Evolutionary conservation across 2,113 vertebrate species (phyloP).

Genomic region (Microtus oregoni): DNA sequence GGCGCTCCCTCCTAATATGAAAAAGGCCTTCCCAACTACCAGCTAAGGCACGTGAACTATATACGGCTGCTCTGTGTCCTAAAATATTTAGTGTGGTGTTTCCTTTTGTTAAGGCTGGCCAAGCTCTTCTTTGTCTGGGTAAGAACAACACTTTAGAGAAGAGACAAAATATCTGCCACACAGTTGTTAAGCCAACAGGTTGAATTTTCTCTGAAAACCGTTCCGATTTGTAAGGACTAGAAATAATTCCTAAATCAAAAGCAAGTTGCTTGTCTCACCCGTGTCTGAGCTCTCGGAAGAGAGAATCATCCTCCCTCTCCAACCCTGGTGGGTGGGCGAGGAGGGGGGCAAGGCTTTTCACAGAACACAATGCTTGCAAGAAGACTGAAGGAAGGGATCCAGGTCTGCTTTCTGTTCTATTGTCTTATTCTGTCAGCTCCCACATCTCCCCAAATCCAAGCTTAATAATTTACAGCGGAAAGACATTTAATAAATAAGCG

Average conservation of each 20-base stretch:
- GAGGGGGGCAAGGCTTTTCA: conserved; percentile 53
- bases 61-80: not conserved
- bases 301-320: not conserved
- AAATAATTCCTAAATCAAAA: conserved; percentile 65
- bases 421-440: conserved; percentile 71
- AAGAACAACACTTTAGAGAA: conserved; percentile 49
- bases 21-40: not conserved
- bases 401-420: conserved; percentile 73
- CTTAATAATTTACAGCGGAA: conserved; percentile 74
- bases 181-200: conserved; percentile 53
- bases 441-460: conserved; percentile 58
- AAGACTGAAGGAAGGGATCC: conserved; percentile 57
- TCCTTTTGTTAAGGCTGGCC: conserved; percentile 21
- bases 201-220: conserved; percentile 53
- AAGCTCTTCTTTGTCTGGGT: conserved; percentile 32
- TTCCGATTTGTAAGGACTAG: conserved; percentile 44
- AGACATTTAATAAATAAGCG: conserved; percentile 78
- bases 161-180: conserved; percentile 28
- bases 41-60: not conserved
- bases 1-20: not conserved
- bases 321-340: not conserved
- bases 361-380: conserved; percentile 60
- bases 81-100: conserved; percentile 6
- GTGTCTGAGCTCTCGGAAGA: conserved; percentile 44
- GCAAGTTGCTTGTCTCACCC: conserved; percentile 16